phyloP scores from a whole-genome alignment of 2,888 invertebrate species.

The Sclerodermus sp. region DNA sequence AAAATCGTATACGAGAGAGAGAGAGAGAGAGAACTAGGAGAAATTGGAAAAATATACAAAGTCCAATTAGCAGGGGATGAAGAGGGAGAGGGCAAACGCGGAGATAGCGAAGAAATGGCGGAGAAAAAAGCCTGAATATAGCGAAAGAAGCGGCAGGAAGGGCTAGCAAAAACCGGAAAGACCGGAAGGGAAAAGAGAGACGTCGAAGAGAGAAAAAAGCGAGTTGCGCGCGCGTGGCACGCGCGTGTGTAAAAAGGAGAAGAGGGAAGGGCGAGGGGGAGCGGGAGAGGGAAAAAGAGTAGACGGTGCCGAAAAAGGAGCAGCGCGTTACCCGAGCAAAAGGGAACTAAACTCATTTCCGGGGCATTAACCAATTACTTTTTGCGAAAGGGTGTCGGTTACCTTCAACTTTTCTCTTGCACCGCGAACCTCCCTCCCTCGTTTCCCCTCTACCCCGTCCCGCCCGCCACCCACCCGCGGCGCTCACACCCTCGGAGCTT shows the following conservation, averaged over 20 bases:
- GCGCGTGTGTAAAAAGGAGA: conserved; percentile 15
- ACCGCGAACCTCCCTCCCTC: conserved; percentile 17
- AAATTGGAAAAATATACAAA: too few species aligned
- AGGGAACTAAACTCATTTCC: conserved; percentile 57
- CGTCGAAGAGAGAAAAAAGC: conserved; percentile 5
- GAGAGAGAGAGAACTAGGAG: conserved; percentile 10
- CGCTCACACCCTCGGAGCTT: too few species aligned
- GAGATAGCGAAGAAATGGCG: too few species aligned
- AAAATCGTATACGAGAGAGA: too few species aligned
- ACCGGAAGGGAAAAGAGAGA: conserved; percentile 3
- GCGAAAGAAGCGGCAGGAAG: too few species aligned
- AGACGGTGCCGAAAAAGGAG: conserved; percentile 33
- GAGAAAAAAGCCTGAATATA: too few species aligned
- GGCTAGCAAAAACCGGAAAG: background rate
- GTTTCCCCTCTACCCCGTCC: conserved; percentile 12
- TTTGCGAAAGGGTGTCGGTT: conserved; percentile 55
- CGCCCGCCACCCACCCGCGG: too few species aligned
- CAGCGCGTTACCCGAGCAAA: conserved; percentile 38
- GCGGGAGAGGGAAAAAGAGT: conserved; percentile 13
- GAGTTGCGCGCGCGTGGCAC: too few species aligned
- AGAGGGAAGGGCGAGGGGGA: conserved; percentile 1
- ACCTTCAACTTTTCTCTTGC: conserved; percentile 40
- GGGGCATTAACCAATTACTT: conserved; percentile 57
- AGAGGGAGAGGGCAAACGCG: too few species aligned
- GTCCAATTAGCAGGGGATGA: too few species aligned